Evolutionary conservation across 2,888 invertebrate species (phyloP).

Genomic region (Tupiocoris notatus): DNA sequence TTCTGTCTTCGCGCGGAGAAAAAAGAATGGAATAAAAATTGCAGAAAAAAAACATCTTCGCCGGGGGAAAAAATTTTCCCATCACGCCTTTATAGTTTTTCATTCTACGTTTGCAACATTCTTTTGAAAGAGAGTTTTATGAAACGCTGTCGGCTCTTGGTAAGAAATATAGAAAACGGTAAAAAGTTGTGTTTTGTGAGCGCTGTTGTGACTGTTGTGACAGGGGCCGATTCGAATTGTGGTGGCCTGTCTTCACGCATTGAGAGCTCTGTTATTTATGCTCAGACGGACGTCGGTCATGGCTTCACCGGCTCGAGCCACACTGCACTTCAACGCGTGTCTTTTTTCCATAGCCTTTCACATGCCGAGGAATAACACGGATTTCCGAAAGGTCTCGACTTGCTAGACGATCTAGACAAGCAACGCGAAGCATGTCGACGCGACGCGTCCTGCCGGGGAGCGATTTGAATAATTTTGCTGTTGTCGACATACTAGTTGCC

Average conservation of each 20-base stretch:
- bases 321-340: not conserved
- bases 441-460: too few species aligned
- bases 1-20: not conserved
- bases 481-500: too few species aligned
- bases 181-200: not conserved
- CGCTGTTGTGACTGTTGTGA: not conserved
- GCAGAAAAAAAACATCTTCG: too few species aligned
- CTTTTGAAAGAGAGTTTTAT: constrained; percentile 21
- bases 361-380: not conserved
- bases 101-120: constrained; percentile 13
- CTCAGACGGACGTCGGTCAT: constrained; percentile 28
- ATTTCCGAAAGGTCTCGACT: not conserved
- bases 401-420: too few species aligned
- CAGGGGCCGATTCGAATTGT: not conserved
- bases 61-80: constrained; percentile 14
- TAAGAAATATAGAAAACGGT: not conserved
- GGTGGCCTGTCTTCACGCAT: constrained; percentile 34
- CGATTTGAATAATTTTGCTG: too few species aligned
- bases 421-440: too few species aligned
- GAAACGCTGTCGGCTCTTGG: constrained; percentile 22
- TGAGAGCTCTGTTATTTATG: constrained; percentile 28
- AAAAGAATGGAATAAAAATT: not conserved
- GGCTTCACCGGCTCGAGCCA: not conserved
- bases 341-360: not conserved
- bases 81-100: constrained; percentile 32